phyloP scores from a whole-genome alignment of 2,888 invertebrate genomes.

The Nymphalis polychloros region DNA sequence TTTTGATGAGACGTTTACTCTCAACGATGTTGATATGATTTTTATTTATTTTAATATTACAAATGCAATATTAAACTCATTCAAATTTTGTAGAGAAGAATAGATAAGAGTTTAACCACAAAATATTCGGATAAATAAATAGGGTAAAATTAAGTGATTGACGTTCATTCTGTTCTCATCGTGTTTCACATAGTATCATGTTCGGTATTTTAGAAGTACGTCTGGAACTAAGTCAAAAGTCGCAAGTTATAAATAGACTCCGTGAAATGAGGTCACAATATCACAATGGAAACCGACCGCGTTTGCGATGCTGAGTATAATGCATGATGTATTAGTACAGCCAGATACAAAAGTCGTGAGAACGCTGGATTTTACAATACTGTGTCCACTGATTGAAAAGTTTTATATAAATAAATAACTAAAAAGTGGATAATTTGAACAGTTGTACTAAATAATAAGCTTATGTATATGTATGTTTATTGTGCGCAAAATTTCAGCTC shows the following conservation, averaged over 20 bases:
- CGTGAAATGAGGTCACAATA: constrained; percentile 55
- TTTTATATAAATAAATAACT: background rate
- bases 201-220: constrained; percentile 1
- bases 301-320: constrained; percentile 46
- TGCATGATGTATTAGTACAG: constrained; percentile 53
- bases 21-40: constrained; percentile 10
- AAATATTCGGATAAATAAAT: background rate
- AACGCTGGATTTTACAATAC: constrained; percentile 10
- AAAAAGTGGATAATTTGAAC: background rate
- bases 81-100: too few species aligned
- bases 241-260: constrained; percentile 44
- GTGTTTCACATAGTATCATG: background rate
- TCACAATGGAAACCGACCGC: constrained; percentile 52
- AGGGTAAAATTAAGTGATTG: background rate
- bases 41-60: constrained; percentile 1
- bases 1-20: constrained; percentile 29
- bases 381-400: background rate
- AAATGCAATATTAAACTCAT: background rate
- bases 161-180: background rate
- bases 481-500: too few species aligned
- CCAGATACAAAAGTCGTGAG: constrained; percentile 33
- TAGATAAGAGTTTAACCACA: too few species aligned
- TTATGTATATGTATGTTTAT: too few species aligned
- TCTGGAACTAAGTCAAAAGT: constrained; percentile 34
- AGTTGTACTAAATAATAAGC: too few species aligned